Base-by-base conservation (phyloP, 1,140 invertebrate genomes). In the Polypedilum pembai region DNA sequence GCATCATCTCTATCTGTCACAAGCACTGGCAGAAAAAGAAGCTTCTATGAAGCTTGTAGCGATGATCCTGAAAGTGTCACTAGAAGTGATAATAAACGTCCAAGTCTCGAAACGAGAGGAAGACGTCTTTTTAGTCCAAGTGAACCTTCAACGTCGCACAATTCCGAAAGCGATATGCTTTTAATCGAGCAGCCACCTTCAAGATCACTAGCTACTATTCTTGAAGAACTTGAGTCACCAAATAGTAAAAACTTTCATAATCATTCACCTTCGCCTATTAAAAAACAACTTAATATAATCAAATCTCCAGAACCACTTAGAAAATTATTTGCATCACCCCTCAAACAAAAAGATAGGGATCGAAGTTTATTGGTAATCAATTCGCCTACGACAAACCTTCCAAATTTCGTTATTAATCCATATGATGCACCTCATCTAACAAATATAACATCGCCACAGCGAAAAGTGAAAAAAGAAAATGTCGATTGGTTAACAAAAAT, bases 371-470 rank as follows among this genome's bases (percentile, higher is more conserved):
- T n/a, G 7, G 8, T 56, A 56, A 79, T 88, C 81, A 81, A 80
- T 69, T 90, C 89, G 0, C 91, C 90, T 0, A 92, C 90, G 0
- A 84, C 86, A 5, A 90, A 92, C 81, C 82, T 94, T 21, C 92
- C 92, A 0, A 91, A 93, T 82, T 93, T 86, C 76, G 90, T 91
- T 0, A 76, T 90, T 3, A 88, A 91, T 76, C 91, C 91, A 0
- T 12, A 21, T 0, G 88, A 87, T 20, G 91, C 91, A 0, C 91
- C 91, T 0, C 91, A 92, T 79, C 82, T 91, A 73, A 56, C 45
- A 12, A 83, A 86, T 20, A 81, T 89, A 65, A 87, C 88, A 82
- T 91, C 90, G 0, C 90, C 90, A 0, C 85, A 85, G 56, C 89
- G 89, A 73, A 86, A 85, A 74, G 76, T 78, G 69, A 86, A 83